phyloP scores from a whole-genome alignment of 2,797 vertebrate genomes.

The Mus caroli region DNA sequence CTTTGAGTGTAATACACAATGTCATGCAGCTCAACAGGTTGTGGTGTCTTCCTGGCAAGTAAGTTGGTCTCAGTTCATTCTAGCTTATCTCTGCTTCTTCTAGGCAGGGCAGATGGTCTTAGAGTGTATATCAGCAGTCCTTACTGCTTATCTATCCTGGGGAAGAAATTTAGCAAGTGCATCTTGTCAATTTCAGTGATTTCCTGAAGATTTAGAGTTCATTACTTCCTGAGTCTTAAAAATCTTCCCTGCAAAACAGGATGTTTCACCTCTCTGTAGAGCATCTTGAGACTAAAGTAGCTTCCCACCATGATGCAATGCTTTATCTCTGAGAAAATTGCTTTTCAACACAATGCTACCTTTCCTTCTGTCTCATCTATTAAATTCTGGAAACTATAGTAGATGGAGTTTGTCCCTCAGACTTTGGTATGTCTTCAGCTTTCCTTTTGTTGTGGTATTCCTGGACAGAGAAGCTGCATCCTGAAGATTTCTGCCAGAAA shows the following conservation, averaged over 20 bases:
- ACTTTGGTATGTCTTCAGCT: neutral
- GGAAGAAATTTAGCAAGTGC: neutral
- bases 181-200: neutral
- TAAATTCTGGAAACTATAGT: neutral
- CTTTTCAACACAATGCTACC: neutral
- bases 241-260: neutral
- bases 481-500: neutral
- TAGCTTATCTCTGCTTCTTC: neutral
- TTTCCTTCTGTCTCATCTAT: neutral
- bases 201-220: neutral
- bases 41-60: fast-evolving
- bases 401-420: neutral
- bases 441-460: neutral
- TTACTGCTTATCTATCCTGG: neutral
- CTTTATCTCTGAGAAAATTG: neutral
- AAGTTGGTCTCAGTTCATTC: neutral
- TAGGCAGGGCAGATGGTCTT: neutral
- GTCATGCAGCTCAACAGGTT: neutral
- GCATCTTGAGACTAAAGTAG: neutral
- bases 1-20: neutral
- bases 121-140: neutral
- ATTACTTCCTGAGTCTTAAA: neutral
- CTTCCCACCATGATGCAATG: neutral
- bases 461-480: neutral
- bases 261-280: neutral